Percentiles rank a stretch among this genome's conserved stretches.
phyloP scores from a whole-genome alignment of 2,113 vertebrate species.

The Ploceus nigricollis region DNA sequence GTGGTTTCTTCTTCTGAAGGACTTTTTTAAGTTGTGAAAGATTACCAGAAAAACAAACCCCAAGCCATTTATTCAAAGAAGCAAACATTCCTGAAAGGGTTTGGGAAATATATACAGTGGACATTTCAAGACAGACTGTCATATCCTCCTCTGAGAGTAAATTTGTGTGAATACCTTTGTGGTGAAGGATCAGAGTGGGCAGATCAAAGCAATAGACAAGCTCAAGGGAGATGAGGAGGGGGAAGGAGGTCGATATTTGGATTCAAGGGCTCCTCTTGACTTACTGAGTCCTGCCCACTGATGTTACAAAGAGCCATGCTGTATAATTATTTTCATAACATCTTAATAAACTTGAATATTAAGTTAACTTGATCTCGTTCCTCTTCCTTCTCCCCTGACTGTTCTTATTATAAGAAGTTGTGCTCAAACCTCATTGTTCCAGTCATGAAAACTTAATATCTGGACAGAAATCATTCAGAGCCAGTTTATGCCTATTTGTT shows the following conservation, averaged over 20 bases:
- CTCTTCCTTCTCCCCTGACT: background rate
- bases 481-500: background rate
- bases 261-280: constrained; percentile 1
- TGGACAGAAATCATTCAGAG: background rate
- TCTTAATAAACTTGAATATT: constrained; percentile 7
- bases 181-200: constrained; percentile 47
- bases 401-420: background rate
- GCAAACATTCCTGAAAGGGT: constrained; percentile 54
- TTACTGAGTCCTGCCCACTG: background rate
- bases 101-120: constrained; percentile 62
- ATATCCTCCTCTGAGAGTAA: constrained; percentile 55
- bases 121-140: constrained; percentile 52
- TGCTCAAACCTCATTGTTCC: background rate
- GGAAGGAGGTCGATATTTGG: background rate
- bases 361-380: constrained; percentile 1
- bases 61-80: constrained; percentile 52
- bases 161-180: constrained; percentile 59
- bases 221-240: constrained; percentile 25
- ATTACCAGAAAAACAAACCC: constrained; percentile 45
- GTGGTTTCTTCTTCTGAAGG: background rate
- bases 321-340: constrained; percentile 10
- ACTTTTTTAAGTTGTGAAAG: constrained; percentile 17
- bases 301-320: background rate
- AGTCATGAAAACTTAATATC: background rate
- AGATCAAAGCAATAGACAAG: constrained; percentile 32